A percentile compares a stretch with the other conserved stretches of the same genome.
These are phyloP conservation scores for Ephestia elutella DNA, from an alignment of 1,140 invertebrate species.

Conservation along the genomic window DNA sequence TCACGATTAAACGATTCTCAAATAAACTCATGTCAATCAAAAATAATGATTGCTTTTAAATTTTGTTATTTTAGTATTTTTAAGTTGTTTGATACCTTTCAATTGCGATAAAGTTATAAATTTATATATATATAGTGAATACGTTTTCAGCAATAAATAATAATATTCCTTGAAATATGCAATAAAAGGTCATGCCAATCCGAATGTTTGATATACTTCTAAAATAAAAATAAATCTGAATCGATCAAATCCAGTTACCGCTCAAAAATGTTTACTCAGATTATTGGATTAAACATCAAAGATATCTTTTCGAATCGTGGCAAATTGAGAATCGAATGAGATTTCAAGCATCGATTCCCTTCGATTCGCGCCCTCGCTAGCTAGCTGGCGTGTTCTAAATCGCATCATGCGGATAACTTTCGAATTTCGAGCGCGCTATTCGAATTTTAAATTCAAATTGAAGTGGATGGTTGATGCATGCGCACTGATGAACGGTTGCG, in stretches of 20 bases:
- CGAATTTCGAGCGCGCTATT: conserved; percentile 22
- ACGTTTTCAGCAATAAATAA: no score
- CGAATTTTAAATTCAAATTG: conserved; percentile 39
- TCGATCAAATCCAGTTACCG: conserved; percentile 1
- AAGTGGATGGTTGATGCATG: conserved; percentile 32
- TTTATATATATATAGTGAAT: no score
- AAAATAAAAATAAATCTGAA: background rate
- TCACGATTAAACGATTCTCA: no score
- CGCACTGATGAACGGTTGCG: no score
- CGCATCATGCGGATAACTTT: conserved; percentile 26
- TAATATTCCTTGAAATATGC: no score
- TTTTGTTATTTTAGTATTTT: no score
- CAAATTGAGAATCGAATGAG: conserved; percentile 39
- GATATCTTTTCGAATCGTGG: conserved; percentile 30
- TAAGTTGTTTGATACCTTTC: no score
- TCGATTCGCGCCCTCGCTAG: conserved; percentile 31
- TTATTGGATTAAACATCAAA: conserved; percentile 29
- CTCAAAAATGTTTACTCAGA: background rate
- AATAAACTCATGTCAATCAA: no score
- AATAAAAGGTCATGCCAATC: no score
- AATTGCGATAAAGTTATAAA: no score
- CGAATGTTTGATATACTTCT: no score
- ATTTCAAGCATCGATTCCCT: conserved; percentile 43
- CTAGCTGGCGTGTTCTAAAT: conserved; percentile 23
- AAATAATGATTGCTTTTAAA: no score